Percentiles rank a stretch among this genome's conserved stretches.
Conservation (phyloP, 2,113 vertebrate genomes). For the Zosterops lateralis region DNA sequence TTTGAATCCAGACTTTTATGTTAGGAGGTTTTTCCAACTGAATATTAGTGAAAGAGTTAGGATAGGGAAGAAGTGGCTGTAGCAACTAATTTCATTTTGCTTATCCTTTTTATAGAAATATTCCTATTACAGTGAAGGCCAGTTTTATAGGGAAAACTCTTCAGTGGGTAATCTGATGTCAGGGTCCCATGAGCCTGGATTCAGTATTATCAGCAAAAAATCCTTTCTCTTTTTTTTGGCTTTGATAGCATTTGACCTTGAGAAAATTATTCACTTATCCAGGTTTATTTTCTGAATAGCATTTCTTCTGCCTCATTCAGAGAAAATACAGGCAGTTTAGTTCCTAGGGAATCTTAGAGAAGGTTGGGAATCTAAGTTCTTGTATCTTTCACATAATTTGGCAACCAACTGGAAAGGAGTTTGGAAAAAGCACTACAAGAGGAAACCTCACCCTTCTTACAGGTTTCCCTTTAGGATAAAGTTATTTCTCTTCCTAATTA, state of each 20-base stretch:
- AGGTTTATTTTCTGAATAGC: not conserved
- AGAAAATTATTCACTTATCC: not conserved
- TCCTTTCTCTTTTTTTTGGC: not conserved
- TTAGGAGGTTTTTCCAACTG: not conserved
- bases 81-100: not conserved
- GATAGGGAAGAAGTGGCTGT: not conserved
- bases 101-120: not conserved
- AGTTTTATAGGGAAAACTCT: not conserved
- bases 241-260: not conserved
- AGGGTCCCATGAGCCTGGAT: not conserved
- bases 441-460: conserved; percentile 20
- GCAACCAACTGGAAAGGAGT: not conserved
- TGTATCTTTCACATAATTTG: not conserved
- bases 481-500: conserved; percentile 2
- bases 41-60: not conserved
- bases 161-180: not conserved
- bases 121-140: not conserved
- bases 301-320: not conserved
- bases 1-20: not conserved
- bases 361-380: not conserved
- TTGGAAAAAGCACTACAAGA: not conserved
- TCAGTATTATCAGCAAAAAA: not conserved
- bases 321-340: not conserved
- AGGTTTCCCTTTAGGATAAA: not conserved
- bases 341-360: not conserved